Evolutionary conservation across 2,888 invertebrate genomes (phyloP).

Genomic region (Toxonevra muliebris): DNA sequence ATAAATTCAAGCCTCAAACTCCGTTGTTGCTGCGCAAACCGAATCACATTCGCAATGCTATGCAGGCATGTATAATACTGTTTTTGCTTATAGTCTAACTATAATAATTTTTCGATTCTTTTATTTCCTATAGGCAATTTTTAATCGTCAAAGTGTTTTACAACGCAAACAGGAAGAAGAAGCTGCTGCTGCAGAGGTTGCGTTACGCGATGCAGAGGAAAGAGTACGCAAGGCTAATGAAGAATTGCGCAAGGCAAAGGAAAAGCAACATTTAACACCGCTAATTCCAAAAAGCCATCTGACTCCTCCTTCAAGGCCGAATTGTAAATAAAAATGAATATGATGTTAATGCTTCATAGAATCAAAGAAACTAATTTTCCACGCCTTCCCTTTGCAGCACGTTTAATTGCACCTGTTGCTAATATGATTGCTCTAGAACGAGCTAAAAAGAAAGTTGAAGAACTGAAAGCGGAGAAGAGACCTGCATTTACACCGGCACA

Average conservation of each 20-base stretch:
- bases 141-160: conserved; percentile 55
- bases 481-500: conserved; percentile 73
- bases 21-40: conserved; percentile 65
- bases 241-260: conserved; percentile 56
- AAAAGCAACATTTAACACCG: conserved; percentile 54
- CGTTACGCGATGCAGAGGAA: conserved; percentile 59
- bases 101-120: neutral
- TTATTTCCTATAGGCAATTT: conserved; percentile 51
- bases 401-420: conserved; percentile 79
- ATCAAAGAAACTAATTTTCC: too few relatives aligned
- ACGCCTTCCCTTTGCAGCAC: conserved; percentile 56
- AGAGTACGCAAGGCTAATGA: conserved; percentile 60
- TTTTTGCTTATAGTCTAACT: neutral
- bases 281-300: conserved; percentile 56
- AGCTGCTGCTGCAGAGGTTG: conserved; percentile 49
- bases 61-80: conserved; percentile 61
- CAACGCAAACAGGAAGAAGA: conserved; percentile 53
- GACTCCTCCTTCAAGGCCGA: conserved; percentile 47
- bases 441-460: conserved; percentile 74
- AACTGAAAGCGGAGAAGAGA: conserved; percentile 65
- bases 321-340: conserved; percentile 30
- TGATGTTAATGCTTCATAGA: neutral
- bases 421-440: conserved; percentile 77
- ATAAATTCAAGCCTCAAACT: conserved; percentile 60
- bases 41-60: conserved; percentile 69